Percentiles rank a stretch among this genome's conserved stretches.
These are phyloP conservation scores for Euphydryas editha DNA, from an alignment of 2,888 invertebrate genomes.

Conservation along the genomic window DNA sequence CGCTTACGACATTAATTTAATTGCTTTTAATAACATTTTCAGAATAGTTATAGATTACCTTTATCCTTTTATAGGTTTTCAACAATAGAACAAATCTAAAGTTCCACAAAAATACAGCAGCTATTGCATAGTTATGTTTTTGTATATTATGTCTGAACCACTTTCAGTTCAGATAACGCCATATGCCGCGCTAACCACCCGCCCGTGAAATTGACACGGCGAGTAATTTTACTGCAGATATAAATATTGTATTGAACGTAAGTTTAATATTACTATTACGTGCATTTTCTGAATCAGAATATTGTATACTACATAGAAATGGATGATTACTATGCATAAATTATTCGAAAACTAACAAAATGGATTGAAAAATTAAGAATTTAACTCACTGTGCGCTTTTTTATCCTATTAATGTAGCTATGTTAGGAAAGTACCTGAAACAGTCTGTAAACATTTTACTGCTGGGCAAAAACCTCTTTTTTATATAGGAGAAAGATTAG, in stretches of 20 bases:
- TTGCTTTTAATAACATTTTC: too few species aligned
- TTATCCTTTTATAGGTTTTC: neutral
- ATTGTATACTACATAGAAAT: neutral
- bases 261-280: neutral
- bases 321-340: too few species aligned
- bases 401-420: too few species aligned
- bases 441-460: too few species aligned
- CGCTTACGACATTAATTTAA: too few species aligned
- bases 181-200: constrained; percentile 18
- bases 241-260: constrained; percentile 14
- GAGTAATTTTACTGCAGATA: constrained; percentile 27
- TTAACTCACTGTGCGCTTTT: too few species aligned
- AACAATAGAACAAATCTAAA: neutral
- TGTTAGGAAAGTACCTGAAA: too few species aligned
- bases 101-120: neutral
- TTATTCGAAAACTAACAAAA: too few species aligned
- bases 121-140: constrained; percentile 3
- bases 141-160: constrained; percentile 7
- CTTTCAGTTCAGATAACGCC: constrained; percentile 12
- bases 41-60: too few species aligned
- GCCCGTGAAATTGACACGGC: constrained; percentile 30
- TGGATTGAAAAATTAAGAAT: too few species aligned
- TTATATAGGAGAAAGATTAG: too few species aligned
- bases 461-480: too few species aligned
- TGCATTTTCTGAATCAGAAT: neutral